Evolutionary conservation across 2,113 vertebrate species (phyloP).

Genomic region (Cebus imitator): DNA sequence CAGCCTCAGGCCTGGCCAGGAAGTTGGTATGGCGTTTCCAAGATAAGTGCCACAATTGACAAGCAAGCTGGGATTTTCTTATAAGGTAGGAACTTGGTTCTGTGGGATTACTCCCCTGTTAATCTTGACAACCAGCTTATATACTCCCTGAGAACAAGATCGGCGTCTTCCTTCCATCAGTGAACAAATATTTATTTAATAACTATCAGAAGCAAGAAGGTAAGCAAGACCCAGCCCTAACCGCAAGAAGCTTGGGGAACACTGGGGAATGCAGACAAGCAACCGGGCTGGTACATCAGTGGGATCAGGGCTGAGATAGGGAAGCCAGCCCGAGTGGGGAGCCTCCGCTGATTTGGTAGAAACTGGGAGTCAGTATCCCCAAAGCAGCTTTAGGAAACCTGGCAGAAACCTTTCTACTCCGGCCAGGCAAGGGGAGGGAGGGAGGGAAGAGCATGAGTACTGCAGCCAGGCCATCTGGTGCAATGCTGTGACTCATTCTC

Average conservation of each 20-base stretch:
- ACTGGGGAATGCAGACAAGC: background rate
- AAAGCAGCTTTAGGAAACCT: background rate
- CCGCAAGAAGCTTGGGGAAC: background rate
- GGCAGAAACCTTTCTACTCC: background rate
- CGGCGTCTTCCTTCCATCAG: background rate
- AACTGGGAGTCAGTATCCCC: background rate
- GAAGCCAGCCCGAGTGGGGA: background rate
- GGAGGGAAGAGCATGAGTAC: background rate
- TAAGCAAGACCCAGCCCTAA: background rate
- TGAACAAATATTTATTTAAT: background rate
- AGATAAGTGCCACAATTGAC: background rate
- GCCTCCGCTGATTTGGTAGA: background rate
- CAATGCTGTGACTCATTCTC: background rate
- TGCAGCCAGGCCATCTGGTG: background rate
- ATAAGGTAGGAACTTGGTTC: background rate
- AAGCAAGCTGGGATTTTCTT: background rate
- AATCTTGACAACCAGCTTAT: background rate
- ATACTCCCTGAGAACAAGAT: background rate
- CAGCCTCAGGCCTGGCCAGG: background rate
- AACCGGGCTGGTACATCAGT: accelerated
- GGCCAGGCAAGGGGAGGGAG: background rate
- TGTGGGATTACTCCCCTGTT: background rate
- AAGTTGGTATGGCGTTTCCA: background rate
- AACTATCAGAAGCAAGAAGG: background rate
- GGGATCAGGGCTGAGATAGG: background rate